Evolutionary conservation across 2,113 vertebrate genomes (phyloP).

Genomic region (Sitta europaea): DNA sequence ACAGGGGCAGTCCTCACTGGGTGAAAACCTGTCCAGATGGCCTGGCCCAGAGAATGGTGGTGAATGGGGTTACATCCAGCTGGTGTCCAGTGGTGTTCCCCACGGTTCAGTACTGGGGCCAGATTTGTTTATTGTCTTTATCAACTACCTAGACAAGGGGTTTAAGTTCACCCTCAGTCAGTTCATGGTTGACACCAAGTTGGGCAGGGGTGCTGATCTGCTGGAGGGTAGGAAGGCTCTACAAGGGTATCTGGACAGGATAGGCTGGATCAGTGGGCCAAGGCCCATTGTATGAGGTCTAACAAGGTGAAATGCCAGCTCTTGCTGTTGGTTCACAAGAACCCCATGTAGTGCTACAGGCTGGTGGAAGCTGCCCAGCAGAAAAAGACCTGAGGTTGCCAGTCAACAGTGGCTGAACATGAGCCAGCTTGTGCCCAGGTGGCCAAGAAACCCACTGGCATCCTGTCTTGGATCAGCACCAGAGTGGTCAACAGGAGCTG

Average conservation of each 20-base stretch:
- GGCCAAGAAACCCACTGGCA: background rate
- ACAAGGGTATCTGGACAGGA: background rate
- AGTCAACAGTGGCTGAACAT: fast-evolving
- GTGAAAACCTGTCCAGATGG: background rate
- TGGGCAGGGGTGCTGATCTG: background rate
- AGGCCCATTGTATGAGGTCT: background rate
- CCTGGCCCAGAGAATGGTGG: background rate
- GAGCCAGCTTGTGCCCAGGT: background rate
- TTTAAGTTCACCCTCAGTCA: background rate
- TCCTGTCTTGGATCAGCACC: background rate
- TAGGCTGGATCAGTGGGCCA: background rate
- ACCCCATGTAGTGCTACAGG: background rate
- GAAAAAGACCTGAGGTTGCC: background rate
- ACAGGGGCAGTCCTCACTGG: background rate
- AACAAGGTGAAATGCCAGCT: background rate
- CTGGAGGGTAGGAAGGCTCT: background rate
- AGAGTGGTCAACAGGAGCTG: background rate
- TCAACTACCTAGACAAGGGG: background rate
- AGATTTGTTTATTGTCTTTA: background rate
- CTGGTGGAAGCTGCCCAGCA: background rate
- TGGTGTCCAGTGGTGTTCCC: background rate
- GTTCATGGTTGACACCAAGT: background rate
- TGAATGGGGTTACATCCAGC: background rate
- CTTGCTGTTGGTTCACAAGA: background rate
- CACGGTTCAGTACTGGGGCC: background rate